Base-by-base conservation (phyloP, 2,888 invertebrate species). In the Trilocha varians region DNA sequence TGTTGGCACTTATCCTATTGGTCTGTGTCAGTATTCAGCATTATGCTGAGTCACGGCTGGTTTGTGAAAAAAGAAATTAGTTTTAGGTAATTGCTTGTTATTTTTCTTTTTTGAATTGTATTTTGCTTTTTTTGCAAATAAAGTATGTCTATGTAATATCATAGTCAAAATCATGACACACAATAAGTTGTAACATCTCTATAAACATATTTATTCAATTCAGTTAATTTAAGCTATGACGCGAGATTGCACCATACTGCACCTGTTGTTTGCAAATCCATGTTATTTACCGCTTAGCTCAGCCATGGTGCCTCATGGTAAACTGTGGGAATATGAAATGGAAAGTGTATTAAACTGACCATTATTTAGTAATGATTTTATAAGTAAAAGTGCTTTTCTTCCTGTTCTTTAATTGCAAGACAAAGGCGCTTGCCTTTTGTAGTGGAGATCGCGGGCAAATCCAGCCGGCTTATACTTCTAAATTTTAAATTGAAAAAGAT, bases 241-340 rank as follows among this genome's bases (percentile, higher is more conserved):
- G 59, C 53, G 53, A 71, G 71, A 77, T 76, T 69, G 69, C 61
- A 55, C 45, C 49, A 52, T 55, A 62, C 52, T 47, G 62, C 72
- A 76, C 78, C 76, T 78, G 79, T 72, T 76, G 74, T 79, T 76
- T 38, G 63, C 45, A 44, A 70, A 76, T 72, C 59, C 63, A 60
- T 76, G 71, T 78, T 65, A 77, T 78, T 80, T 71, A 62, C 60
- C 48, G 25, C 5, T 25, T 11, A 25, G 25, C 11, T 18, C 18
- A 18, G 18, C 18, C 18, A 18, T 8, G 18, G 18, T 8, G 11
- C 25, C 2, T 11, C 25, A 5, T 25, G 11, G 25, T 25, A 25
- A 2, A 25, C 25, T 9, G 25, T 25, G 25, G 25, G 25, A 25
- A 25, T 11, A 9, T 0, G 25, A 25, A 25, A 25, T 25, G 25